These are phyloP conservation scores for Mamestra configurata DNA, from an alignment of 1,140 invertebrate genomes.

Conservation along the genomic window DNA sequence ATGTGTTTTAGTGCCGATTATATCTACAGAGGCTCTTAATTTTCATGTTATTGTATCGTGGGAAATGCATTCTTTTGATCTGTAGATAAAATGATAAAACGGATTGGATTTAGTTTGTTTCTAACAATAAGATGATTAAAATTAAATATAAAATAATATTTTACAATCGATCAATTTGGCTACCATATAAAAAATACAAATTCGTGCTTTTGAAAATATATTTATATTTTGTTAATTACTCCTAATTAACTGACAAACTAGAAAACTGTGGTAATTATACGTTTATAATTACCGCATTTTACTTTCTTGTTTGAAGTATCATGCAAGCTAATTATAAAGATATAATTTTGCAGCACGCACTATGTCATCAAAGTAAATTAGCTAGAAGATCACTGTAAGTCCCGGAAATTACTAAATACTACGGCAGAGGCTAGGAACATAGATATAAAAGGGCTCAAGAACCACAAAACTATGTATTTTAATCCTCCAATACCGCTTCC, in stretches of 20 bases:
- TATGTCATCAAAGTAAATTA: neutral
- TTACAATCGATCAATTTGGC: too few relatives aligned
- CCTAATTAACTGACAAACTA: too few relatives aligned
- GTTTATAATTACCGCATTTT: too few relatives aligned
- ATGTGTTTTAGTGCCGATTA: conserved; percentile 9
- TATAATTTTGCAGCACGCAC: neutral
- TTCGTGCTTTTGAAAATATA: neutral
- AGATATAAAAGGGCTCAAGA: neutral
- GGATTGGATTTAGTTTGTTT: neutral
- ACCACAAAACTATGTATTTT: neutral
- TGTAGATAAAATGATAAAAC: conserved; percentile 13
- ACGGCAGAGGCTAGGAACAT: neutral
- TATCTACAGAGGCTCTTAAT: neutral
- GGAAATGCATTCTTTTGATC: conserved; percentile 24
- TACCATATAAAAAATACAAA: too few relatives aligned
- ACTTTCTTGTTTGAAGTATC: too few relatives aligned
- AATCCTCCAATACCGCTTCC: neutral
- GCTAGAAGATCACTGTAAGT: neutral
- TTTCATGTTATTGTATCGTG: conserved; percentile 4
- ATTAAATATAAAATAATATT: too few relatives aligned
- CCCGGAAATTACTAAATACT: neutral
- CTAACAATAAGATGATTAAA: neutral
- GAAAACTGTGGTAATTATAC: too few relatives aligned
- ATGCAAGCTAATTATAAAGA: too few relatives aligned
- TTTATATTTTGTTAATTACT: neutral